These are phyloP conservation scores for Paratilapia polleni DNA, from an alignment of 2,113 vertebrate genomes.

Conservation along the genomic window DNA sequence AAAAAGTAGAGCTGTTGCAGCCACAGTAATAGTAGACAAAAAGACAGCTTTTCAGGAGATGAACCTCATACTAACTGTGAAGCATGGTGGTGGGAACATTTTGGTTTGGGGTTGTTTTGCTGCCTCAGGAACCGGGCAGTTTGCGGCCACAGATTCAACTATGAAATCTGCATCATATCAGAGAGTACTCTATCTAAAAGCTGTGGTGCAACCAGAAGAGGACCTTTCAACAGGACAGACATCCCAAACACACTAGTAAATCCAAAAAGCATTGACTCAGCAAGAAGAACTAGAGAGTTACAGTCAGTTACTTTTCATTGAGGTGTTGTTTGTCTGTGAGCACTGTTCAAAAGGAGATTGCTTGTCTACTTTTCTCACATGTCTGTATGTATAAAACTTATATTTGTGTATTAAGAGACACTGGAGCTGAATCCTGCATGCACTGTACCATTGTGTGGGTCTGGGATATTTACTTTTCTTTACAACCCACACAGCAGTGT, in stretches of 20 bases:
- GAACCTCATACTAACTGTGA: not conserved
- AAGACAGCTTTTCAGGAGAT: too few relatives aligned
- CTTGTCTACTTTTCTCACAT: not conserved
- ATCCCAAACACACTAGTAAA: not conserved
- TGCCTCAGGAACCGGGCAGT: not conserved
- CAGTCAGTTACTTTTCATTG: not conserved
- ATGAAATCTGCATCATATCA: not conserved
- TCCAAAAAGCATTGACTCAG: not conserved
- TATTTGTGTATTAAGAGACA: not conserved
- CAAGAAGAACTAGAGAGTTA: not conserved
- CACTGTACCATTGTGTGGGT: not conserved
- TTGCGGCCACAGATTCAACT: not conserved
- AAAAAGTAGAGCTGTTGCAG: too few relatives aligned
- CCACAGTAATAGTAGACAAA: too few relatives aligned
- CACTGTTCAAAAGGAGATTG: not conserved
- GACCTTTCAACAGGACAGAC: too few relatives aligned
- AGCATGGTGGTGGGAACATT: not conserved
- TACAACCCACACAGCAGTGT: slow-evolving; percentile 40
- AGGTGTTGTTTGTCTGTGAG: not conserved
- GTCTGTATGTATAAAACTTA: not conserved
- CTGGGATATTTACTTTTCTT: not conserved
- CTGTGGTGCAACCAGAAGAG: not conserved
- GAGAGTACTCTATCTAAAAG: not conserved
- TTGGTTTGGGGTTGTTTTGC: slow-evolving; percentile 3
- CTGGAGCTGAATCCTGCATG: not conserved